These are phyloP conservation scores for Cassiopea andromeda DNA, from an alignment of 30 jellyfish, hydroid and myxozoan species.

Conservation along the genomic window DNA sequence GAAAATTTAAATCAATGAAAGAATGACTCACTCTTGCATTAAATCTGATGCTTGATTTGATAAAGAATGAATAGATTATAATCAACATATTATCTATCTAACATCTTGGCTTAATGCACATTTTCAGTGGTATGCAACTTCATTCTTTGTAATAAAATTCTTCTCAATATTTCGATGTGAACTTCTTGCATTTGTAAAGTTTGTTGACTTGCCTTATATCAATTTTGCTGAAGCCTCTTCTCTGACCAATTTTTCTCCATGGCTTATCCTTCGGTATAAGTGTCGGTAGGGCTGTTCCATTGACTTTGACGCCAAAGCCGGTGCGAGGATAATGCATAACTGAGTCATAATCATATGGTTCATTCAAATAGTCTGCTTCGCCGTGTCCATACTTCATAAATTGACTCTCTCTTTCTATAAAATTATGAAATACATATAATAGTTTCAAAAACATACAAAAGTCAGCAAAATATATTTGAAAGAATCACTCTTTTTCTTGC, in stretches of 20 bases:
- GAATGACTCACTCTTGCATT: too few relatives aligned
- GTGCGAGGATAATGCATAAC: constrained; percentile 69
- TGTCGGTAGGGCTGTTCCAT: constrained; percentile 16
- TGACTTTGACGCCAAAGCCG: constrained; percentile 38
- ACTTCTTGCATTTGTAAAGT: constrained; percentile 32
- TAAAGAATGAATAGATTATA: too few relatives aligned
- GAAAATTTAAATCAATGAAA: too few relatives aligned
- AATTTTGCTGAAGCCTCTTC: constrained; percentile 47
- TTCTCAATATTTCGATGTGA: constrained; percentile 8
- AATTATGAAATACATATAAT: too few relatives aligned
- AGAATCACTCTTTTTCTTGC: too few relatives aligned
- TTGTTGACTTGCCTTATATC: constrained; percentile 63
- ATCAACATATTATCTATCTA: too few relatives aligned
- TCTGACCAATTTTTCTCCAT: constrained; percentile 48
- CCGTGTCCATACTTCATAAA: constrained; percentile 58
- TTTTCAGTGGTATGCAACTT: too few relatives aligned
- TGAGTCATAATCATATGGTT: constrained; percentile 63
- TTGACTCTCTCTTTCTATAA: constrained; percentile 37
- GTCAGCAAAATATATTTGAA: too few relatives aligned
- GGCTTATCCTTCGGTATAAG: constrained; percentile 53
- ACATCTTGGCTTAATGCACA: too few relatives aligned
- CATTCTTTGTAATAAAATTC: background rate
- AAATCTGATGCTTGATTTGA: too few relatives aligned
- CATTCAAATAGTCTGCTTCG: constrained; percentile 52
- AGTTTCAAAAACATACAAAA: too few relatives aligned